Percentiles rank a stretch among this genome's conserved stretches.
These are phyloP conservation scores for Okamejei kenojei DNA, from an alignment of 2,797 vertebrate species.

Conservation along the genomic window DNA sequence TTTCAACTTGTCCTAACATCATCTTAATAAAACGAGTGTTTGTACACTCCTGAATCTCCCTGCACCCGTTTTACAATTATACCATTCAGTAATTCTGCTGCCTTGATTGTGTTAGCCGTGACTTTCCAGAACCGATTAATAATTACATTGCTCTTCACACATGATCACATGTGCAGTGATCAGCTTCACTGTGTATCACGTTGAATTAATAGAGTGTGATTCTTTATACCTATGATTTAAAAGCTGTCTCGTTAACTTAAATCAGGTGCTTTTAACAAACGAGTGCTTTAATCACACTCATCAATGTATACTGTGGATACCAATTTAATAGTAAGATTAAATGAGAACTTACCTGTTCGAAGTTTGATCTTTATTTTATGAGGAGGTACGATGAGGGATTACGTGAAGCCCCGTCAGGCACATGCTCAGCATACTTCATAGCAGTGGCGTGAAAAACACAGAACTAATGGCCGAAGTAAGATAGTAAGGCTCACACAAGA, in stretches of 20 bases:
- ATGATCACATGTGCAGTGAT: not conserved
- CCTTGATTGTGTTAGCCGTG: not conserved
- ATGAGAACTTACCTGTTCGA: too few species aligned
- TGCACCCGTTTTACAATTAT: not conserved
- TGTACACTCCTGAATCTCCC: not conserved
- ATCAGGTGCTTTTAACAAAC: not conserved
- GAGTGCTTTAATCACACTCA: not conserved
- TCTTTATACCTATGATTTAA: not conserved
- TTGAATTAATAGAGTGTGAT: not conserved
- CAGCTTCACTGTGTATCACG: not conserved
- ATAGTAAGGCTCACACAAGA: too few species aligned
- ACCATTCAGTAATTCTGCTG: not conserved
- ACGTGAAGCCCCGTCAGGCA: too few species aligned
- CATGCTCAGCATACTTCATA: too few species aligned
- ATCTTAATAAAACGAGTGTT: not conserved
- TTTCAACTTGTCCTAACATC: not conserved
- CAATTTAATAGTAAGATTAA: too few species aligned
- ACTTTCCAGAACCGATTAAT: not conserved
- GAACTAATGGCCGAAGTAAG: too few species aligned
- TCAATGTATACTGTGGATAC: not conserved
- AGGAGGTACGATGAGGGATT: too few species aligned
- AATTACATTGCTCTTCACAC: not conserved
- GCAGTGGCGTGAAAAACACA: too few species aligned
- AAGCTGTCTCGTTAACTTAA: not conserved
- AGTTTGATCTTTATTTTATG: too few species aligned